phyloP scores from a whole-genome alignment of 2,797 vertebrate genomes.

The Poeciliopsis presidionis region DNA sequence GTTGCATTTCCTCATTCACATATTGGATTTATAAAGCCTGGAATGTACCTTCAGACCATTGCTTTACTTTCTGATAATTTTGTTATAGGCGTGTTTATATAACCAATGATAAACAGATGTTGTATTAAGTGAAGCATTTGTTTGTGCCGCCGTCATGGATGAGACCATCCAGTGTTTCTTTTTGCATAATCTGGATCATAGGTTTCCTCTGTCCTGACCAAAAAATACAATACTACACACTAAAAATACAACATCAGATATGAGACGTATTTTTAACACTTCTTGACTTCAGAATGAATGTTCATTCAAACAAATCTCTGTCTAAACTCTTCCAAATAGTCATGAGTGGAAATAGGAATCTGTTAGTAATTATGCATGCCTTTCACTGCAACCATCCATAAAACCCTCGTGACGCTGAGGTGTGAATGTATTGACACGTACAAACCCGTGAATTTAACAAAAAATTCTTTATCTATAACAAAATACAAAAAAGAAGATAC shows the following conservation, averaged over 20 bases:
- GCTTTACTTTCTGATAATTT: conserved; percentile 3
- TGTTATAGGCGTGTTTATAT: conserved; percentile 1
- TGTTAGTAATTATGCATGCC: background rate
- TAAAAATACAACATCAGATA: background rate
- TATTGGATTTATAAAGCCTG: conserved; percentile 5
- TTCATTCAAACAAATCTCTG: background rate
- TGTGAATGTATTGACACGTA: background rate
- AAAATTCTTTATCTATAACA: too few relatives aligned
- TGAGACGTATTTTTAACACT: background rate
- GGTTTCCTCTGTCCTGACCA: background rate
- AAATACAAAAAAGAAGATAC: too few relatives aligned
- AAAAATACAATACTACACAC: background rate
- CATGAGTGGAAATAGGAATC: background rate
- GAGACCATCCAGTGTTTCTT: background rate
- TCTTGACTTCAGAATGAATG: background rate
- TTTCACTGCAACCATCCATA: background rate
- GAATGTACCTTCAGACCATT: background rate
- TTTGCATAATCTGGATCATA: background rate
- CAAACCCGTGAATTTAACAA: too few relatives aligned
- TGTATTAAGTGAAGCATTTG: conserved; percentile 7
- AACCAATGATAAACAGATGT: conserved; percentile 8
- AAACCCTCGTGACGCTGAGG: background rate
- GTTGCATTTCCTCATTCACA: background rate
- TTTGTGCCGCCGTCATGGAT: background rate
- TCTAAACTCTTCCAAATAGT: background rate